These are phyloP conservation scores for Drosophila percnosoma DNA, from an alignment of 2,888 invertebrate genomes.

Conservation along the genomic window DNA sequence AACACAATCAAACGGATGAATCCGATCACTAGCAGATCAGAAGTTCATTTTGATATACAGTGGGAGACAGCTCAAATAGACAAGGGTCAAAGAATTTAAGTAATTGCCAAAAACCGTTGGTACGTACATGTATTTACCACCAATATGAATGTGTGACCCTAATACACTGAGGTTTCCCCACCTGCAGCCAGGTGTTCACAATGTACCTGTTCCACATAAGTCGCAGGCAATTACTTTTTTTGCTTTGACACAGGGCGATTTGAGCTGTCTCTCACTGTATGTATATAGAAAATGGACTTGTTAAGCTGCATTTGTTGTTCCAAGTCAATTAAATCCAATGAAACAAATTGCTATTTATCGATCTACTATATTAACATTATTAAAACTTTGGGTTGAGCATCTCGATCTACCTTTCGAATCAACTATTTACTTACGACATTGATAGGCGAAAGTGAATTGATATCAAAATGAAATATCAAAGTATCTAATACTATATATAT, in stretches of 20 bases:
- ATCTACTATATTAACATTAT: background rate
- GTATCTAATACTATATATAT: background rate
- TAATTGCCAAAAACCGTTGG: too few relatives aligned
- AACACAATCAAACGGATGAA: background rate
- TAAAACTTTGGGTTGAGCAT: constrained; percentile 5
- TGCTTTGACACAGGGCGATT: too few relatives aligned
- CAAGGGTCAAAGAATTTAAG: too few relatives aligned
- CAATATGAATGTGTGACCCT: too few relatives aligned
- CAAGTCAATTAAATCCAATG: background rate
- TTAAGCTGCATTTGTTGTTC: too few relatives aligned
- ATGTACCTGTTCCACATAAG: too few relatives aligned
- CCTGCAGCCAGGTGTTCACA: too few relatives aligned
- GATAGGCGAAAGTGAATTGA: background rate
- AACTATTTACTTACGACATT: constrained; percentile 3
- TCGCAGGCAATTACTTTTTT: too few relatives aligned
- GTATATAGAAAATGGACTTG: background rate
- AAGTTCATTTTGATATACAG: background rate
- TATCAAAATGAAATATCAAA: background rate
- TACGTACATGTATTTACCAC: too few relatives aligned
- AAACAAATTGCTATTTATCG: background rate
- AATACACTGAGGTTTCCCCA: too few relatives aligned
- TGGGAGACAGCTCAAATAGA: too few relatives aligned
- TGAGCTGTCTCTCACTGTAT: too few relatives aligned
- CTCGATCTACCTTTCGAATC: background rate
- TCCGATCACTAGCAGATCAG: background rate